phyloP scores from a whole-genome alignment of 2,888 invertebrate genomes.

The Trichopria drosophilae region DNA sequence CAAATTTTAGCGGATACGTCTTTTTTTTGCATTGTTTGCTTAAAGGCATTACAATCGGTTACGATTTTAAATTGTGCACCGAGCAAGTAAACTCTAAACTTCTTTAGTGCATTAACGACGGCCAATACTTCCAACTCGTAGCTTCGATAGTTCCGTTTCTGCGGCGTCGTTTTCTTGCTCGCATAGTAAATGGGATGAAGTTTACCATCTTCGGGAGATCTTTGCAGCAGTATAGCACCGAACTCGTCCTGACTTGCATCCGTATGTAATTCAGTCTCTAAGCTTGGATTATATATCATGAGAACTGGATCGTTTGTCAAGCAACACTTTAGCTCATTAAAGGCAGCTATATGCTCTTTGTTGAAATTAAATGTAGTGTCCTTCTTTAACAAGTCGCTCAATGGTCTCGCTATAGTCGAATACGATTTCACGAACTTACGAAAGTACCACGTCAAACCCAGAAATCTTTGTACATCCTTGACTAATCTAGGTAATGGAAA shows the following conservation, averaged over 20 bases:
- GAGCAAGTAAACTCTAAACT: conserved; percentile 30
- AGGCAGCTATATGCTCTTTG: neutral
- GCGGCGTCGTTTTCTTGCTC: conserved; percentile 25
- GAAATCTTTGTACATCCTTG: too few relatives aligned
- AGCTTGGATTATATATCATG: neutral
- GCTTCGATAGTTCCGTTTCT: conserved; percentile 29
- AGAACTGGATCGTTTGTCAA: conserved; percentile 15
- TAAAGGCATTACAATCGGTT: conserved; percentile 34
- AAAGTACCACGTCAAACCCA: conserved; percentile 29
- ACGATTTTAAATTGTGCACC: conserved; percentile 33
- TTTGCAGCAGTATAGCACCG: conserved; percentile 2
- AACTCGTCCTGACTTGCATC: neutral
- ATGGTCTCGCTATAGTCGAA: conserved; percentile 19
- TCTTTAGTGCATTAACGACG: conserved; percentile 23
- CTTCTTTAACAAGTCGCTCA: conserved; percentile 18
- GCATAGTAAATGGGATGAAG: conserved; percentile 7
- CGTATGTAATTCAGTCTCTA: neutral
- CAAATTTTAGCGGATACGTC: conserved; percentile 18
- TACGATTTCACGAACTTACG: conserved; percentile 26
- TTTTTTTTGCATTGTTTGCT: conserved; percentile 20
- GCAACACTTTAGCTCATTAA: neutral
- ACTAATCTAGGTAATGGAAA: too few relatives aligned
- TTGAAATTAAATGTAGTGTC: neutral
- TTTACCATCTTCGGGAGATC: neutral
- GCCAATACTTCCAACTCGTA: conserved; percentile 28